These are phyloP conservation scores for Vimba vimba DNA, from an alignment of 2,113 vertebrate species.

Conservation along the genomic window DNA sequence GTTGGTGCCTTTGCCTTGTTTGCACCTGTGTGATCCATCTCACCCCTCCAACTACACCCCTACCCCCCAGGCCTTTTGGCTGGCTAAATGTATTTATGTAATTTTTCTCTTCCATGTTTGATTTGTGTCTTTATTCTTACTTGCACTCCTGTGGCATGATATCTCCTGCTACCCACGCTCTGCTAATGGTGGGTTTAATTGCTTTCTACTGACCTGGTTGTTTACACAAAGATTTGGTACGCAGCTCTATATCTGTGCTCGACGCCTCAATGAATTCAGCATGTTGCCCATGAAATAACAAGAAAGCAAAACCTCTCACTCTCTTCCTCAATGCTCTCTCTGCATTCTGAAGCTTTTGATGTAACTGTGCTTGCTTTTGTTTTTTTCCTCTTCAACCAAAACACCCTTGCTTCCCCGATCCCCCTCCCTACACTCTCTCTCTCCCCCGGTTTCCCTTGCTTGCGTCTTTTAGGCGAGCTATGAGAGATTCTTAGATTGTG, in stretches of 20 bases:
- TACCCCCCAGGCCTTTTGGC: neutral
- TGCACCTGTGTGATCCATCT: constrained; percentile 39
- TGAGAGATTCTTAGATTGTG: constrained; percentile 54
- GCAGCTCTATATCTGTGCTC: neutral
- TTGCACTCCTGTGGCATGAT: constrained; percentile 30
- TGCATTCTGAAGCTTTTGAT: neutral
- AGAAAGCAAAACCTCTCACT: constrained; percentile 19
- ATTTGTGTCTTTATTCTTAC: constrained; percentile 22
- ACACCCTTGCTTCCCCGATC: neutral
- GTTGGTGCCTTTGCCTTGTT: constrained; percentile 16
- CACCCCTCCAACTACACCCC: neutral
- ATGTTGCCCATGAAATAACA: constrained; percentile 27
- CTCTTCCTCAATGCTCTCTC: constrained; percentile 8
- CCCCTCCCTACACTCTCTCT: neutral
- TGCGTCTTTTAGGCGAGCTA: neutral
- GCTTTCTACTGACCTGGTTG: constrained; percentile 27
- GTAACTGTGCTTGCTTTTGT: neutral
- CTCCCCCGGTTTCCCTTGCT: neutral
- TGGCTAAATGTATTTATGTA: neutral
- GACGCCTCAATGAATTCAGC: constrained; percentile 38
- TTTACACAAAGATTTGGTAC: constrained; percentile 43
- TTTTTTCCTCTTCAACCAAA: neutral
- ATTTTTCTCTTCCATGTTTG: constrained; percentile 27
- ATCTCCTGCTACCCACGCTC: constrained; percentile 7
- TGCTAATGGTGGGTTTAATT: constrained; percentile 43